These are phyloP conservation scores for Ophioninae sp. DNA, from an alignment of 2,888 invertebrate genomes.

Conservation along the genomic window DNA sequence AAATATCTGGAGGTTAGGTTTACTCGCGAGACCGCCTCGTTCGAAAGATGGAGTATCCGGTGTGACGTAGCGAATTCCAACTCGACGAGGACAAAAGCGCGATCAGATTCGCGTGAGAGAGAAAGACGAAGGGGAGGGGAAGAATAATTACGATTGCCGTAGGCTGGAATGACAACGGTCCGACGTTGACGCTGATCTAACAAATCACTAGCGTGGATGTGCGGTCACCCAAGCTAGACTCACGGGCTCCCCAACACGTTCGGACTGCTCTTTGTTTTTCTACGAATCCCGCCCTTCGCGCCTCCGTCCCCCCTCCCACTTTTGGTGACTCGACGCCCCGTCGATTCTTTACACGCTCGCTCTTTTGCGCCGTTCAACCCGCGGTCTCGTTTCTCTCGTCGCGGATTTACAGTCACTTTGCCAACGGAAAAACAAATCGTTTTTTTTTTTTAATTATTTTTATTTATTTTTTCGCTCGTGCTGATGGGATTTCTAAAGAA, in stretches of 20 bases:
- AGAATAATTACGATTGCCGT: conserved; percentile 51
- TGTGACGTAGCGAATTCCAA: conserved; percentile 44
- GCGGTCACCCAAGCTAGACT: conserved; percentile 43
- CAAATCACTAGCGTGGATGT: conserved; percentile 53
- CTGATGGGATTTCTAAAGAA: too few relatives aligned
- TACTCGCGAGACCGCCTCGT: conserved; percentile 38
- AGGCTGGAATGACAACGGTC: conserved; percentile 49
- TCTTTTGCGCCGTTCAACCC: too few relatives aligned
- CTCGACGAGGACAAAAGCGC: neutral
- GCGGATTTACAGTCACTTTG: too few relatives aligned
- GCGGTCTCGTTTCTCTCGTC: too few relatives aligned
- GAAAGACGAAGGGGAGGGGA: neutral
- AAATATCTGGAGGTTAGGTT: conserved; percentile 14
- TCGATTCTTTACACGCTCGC: too few relatives aligned
- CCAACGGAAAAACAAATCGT: too few relatives aligned
- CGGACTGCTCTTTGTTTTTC: conserved; percentile 21
- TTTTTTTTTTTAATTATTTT: too few relatives aligned
- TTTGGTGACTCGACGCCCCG: neutral
- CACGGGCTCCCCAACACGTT: conserved; percentile 17
- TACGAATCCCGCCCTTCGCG: conserved; percentile 6
- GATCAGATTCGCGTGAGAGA: neutral
- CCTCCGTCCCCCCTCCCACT: too few relatives aligned
- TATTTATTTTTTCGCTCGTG: too few relatives aligned
- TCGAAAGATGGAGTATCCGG: conserved; percentile 32
- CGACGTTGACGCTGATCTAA: conserved; percentile 55